phyloP scores from a whole-genome alignment of 2,113 vertebrate species.

The Cisticola juncidis region DNA sequence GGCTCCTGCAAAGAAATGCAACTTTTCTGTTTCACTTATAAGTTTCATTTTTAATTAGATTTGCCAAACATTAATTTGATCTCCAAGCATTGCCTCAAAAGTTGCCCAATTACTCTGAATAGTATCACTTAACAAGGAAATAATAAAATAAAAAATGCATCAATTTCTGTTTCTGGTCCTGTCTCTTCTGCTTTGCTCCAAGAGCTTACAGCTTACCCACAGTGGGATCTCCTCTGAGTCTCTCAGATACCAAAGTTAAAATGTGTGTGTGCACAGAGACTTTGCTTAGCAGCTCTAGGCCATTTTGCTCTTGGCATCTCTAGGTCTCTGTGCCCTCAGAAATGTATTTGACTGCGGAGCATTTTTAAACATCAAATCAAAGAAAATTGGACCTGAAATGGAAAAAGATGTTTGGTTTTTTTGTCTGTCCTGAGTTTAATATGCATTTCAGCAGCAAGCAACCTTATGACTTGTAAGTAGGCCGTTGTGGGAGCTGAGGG shows the following conservation, averaged over 20 bases:
- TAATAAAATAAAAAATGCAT: background rate
- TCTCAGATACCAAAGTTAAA: background rate
- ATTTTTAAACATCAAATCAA: background rate
- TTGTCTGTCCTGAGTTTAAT: background rate
- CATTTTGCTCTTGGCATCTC: background rate
- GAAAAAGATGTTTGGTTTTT: background rate
- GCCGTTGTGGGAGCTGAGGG: background rate
- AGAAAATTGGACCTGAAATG: background rate
- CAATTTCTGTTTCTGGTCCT: background rate
- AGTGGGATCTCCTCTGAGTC: accelerated
- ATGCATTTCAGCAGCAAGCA: background rate
- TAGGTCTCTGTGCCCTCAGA: background rate
- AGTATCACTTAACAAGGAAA: background rate
- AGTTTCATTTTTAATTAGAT: background rate
- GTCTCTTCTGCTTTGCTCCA: background rate
- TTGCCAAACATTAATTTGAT: background rate
- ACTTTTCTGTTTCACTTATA: background rate
- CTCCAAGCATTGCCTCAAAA: background rate
- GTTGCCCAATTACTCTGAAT: background rate
- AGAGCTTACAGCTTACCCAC: background rate
- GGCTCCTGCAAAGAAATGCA: background rate
- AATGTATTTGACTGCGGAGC: background rate
- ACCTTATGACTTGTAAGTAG: background rate
- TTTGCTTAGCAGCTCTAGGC: background rate
- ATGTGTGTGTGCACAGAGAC: background rate